Base-by-base conservation (phyloP, 1,140 invertebrate genomes). In the Cyrtorhinus lividipennis region DNA sequence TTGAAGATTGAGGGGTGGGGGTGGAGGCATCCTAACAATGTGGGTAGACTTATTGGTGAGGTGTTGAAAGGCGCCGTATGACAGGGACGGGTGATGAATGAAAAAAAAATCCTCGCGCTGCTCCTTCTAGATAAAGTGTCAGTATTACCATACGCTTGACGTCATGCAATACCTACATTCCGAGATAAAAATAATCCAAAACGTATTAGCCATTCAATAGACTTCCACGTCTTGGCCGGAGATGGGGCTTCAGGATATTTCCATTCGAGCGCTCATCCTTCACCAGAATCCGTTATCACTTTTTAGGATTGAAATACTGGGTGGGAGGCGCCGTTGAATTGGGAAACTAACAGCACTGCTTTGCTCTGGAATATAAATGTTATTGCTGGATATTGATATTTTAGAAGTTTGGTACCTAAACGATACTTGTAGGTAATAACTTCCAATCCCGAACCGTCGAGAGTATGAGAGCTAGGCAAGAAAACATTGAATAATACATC, bases 151-250 rank as follows among this genome's bases (percentile, higher is more conserved):
- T 53, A 53, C 48, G 48, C 48, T 53, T 20, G 12, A 3, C 48
- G 20, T 20, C 48, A 13, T 53, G 48, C 48, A 53, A 20, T 38
- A 15, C 5, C 5, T 53, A 53, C 48, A 53, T 53, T 53, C 48
- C 48, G 48, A 53, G 48, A 53, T 53, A 53, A 53, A 53, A 53
- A 53, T 53, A 53, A 53, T 53, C 48, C 48, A 53, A 20, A 20
- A 53, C 48, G 48, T 53, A 53, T 53, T 53, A 53, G 48, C 48
- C 20, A 53, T 53, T 53, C 48, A 53, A 53, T 53, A 53, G 48
- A 53, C 8, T 53, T 53, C 20, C 12, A 8, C 48, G 48, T 53
- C 48, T 38, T 38, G 30, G 48, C 10, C 5, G 48, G 18, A 53
- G n/a, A n/a, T n/a, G n/a, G n/a, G n/a, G n/a, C n/a, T n/a, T n/a